These are phyloP conservation scores for Strix uralensis DNA, from an alignment of 2,113 vertebrate species.

Conservation along the genomic window DNA sequence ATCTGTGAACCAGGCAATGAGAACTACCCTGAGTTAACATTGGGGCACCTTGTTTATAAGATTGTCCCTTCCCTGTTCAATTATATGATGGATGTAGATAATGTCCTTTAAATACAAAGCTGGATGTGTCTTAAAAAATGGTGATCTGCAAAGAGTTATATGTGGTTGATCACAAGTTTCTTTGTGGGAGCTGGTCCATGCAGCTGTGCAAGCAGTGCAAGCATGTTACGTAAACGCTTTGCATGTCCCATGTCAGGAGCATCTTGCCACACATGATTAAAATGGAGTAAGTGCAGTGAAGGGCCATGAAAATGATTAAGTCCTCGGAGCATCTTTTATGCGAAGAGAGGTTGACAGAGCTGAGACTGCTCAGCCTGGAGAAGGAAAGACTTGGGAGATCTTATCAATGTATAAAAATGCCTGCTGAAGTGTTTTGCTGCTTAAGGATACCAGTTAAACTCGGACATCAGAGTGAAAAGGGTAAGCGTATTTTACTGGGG, in stretches of 20 bases:
- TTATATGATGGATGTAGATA: neutral
- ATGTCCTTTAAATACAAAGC: neutral
- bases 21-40: neutral
- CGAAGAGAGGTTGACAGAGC: neutral
- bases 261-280: neutral
- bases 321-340: neutral
- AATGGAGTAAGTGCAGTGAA: neutral
- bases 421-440: neutral
- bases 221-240: neutral
- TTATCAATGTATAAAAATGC: neutral
- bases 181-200: neutral
- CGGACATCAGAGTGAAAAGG: too few species aligned
- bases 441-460: too few species aligned
- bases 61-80: neutral
- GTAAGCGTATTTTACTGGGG: too few species aligned
- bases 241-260: neutral
- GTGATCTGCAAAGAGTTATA: neutral
- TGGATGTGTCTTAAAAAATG: neutral
- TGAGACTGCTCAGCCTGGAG: neutral
- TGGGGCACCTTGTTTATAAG: neutral
- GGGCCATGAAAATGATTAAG: neutral
- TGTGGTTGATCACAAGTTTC: neutral
- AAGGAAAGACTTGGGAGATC: neutral
- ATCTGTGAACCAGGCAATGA: neutral
- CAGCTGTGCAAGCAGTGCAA: neutral